Percentiles rank a stretch among this genome's conserved stretches.
Conservation (phyloP, 2,113 vertebrate genomes). For the Anguilla rostrata region DNA sequence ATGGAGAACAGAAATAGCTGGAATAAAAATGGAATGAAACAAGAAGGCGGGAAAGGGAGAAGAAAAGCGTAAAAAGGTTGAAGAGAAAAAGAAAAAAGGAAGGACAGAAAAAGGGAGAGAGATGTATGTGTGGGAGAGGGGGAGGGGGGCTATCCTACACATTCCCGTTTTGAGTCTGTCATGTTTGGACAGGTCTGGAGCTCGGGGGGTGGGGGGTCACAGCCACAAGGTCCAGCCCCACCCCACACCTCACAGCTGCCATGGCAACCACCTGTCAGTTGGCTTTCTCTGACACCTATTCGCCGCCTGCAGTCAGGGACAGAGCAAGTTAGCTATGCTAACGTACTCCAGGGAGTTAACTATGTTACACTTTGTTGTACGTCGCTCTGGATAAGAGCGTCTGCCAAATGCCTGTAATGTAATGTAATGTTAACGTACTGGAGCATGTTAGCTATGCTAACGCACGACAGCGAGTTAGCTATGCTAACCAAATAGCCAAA, state of each 20-base stretch:
- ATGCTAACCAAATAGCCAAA: too few species aligned
- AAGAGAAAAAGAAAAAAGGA: neutral
- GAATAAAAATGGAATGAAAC: neutral
- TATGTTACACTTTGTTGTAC: too few species aligned
- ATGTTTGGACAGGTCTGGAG: conserved; percentile 15
- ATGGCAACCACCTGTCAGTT: conserved; percentile 15
- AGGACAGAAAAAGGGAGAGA: neutral
- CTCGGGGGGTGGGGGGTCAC: neutral
- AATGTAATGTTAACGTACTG: too few species aligned
- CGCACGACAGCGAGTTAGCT: too few species aligned
- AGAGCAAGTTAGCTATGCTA: neutral
- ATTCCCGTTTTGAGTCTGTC: conserved; percentile 7
- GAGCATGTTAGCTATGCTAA: too few species aligned
- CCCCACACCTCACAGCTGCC: neutral
- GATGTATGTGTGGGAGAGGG: neutral
- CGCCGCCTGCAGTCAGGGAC: neutral
- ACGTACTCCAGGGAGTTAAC: too few species aligned
- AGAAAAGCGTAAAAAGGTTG: neutral
- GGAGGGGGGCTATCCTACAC: neutral
- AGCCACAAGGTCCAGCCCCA: neutral
- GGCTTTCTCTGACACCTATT: neutral
- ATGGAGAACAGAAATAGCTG: neutral
- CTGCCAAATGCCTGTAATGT: too few species aligned
- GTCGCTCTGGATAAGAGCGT: too few species aligned
- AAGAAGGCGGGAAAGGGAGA: too few species aligned